Conservation (phyloP, 2,888 invertebrate genomes). For the Caenorhabditis plicata region DNA sequence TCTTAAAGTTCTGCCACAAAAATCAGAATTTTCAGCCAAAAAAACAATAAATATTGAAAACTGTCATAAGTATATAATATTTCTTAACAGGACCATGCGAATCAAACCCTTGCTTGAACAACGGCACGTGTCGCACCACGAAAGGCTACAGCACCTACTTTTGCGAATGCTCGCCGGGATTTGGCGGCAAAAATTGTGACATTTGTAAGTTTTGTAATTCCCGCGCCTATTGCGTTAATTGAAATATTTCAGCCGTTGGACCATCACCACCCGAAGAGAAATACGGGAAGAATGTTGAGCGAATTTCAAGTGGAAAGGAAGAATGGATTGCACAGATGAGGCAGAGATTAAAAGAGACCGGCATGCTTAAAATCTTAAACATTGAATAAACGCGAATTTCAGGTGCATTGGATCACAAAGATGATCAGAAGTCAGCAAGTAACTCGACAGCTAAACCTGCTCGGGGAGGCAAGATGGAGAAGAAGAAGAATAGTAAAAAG, state of each 20-base stretch:
- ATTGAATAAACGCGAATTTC: too few relatives aligned
- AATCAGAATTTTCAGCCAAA: background rate
- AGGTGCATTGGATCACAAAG: too few relatives aligned
- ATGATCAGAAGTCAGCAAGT: background rate
- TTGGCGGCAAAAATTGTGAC: constrained; percentile 60
- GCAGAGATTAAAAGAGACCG: constrained; percentile 25
- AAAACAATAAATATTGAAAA: background rate
- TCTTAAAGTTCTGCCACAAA: too few relatives aligned
- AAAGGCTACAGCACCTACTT: constrained; percentile 53
- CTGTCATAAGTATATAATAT: background rate
- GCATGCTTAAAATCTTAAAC: too few relatives aligned
- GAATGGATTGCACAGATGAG: constrained; percentile 64
- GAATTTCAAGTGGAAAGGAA: constrained; percentile 59
- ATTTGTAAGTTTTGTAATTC: constrained; percentile 40
- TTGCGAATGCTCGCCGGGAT: constrained; percentile 56
- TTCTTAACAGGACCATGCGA: constrained; percentile 37
- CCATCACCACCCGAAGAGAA: constrained; percentile 41
- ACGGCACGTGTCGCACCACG: constrained; percentile 62
- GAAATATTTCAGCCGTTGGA: constrained; percentile 36
- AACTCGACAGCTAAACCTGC: constrained; percentile 1
- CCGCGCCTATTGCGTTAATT: background rate
- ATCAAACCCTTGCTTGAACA: constrained; percentile 59
- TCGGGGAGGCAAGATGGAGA: constrained; percentile 13
- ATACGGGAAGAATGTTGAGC: constrained; percentile 55
- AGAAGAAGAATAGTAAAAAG: constrained; percentile 23